Evolutionary conservation across 2,113 vertebrate genomes (phyloP), one percentile per base, ranked within the genome.

Genomic region (Aix galericulata): DNA sequence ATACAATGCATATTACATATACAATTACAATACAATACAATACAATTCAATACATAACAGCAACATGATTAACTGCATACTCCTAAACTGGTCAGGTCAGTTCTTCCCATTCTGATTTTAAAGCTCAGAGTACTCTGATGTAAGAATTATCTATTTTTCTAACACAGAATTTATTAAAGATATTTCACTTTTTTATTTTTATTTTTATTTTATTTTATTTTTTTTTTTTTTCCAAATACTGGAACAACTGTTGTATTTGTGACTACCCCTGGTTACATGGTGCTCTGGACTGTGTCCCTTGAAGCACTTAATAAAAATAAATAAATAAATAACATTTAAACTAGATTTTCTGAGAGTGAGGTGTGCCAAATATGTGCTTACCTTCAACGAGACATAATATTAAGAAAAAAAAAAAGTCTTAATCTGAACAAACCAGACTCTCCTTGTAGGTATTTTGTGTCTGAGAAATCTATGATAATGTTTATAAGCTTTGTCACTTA

Each of bases 401-500:
- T 11, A 13, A 22, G 55, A 59, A 16, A 31, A 53, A 67, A 74
- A 73, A 69, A 16, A 22, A 38, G 3, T 12, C 9, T 56, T 91
- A 96, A 97, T 95, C 94, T 96, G 59, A 83, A 1, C 0, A 88
- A 96, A 84, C 46, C 95, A 97, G 90, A 89, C 11, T 78, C 76
- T 90, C 55, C 86, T 95, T 77, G 46, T 63, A 95, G 93, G 55
- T 93, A 91, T 86, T 89, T 87, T 14, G 25, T 79, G 20, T 71
- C 50, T 89, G 82, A 96, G 93, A 94, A 93, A 92, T 76, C 82
- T 82, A 40, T 1, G 68, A 96, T 94, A 80, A 91, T 25, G 38
- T 93, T 95, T 93, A 84, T 73, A 78, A 68, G n/a, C 42, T 96
- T 95, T 95, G 74, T 63, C 29, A 42, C 16, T 72, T 85, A 46